Evolutionary conservation across 2,797 vertebrate species (phyloP).

Genomic region (Rhinoraja longicauda): DNA sequence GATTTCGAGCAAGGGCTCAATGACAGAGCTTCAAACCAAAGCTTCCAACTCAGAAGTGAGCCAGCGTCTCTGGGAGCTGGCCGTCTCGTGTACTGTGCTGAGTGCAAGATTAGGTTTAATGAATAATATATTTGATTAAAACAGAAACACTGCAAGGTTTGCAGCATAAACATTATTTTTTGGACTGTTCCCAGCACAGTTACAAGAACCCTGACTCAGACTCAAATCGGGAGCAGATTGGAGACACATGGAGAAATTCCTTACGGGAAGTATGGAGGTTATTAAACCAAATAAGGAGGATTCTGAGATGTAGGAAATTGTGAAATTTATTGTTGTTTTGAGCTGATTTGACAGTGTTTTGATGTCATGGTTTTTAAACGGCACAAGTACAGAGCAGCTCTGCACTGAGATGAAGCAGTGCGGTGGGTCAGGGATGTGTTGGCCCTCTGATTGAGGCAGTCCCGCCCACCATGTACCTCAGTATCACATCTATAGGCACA

Average conservation of each 20-base stretch:
- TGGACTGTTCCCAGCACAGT: neutral
- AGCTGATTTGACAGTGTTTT: constrained; percentile 12
- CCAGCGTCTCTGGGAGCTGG: no score
- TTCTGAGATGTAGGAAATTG: neutral
- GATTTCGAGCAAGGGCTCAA: no score
- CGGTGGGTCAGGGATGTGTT: no score
- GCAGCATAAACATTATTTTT: neutral
- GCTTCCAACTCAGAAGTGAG: no score
- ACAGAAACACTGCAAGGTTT: neutral
- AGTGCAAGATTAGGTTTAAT: no score
- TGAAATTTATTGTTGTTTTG: constrained; percentile 28
- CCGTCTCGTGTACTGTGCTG: no score
- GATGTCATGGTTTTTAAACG: neutral
- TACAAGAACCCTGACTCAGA: neutral
- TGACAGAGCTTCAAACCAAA: no score
- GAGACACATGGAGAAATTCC: constrained; percentile 27
- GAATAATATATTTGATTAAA: neutral
- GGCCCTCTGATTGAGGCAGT: neutral
- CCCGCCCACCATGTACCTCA: neutral
- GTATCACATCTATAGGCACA: no score
- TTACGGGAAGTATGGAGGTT: neutral
- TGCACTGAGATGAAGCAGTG: neutral
- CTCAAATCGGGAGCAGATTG: neutral
- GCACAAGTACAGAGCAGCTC: neutral
- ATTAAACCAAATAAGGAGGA: constrained; percentile 37